These are phyloP conservation scores for Chelonus insularis DNA, from an alignment of 1,140 invertebrate genomes.

Conservation along the genomic window DNA sequence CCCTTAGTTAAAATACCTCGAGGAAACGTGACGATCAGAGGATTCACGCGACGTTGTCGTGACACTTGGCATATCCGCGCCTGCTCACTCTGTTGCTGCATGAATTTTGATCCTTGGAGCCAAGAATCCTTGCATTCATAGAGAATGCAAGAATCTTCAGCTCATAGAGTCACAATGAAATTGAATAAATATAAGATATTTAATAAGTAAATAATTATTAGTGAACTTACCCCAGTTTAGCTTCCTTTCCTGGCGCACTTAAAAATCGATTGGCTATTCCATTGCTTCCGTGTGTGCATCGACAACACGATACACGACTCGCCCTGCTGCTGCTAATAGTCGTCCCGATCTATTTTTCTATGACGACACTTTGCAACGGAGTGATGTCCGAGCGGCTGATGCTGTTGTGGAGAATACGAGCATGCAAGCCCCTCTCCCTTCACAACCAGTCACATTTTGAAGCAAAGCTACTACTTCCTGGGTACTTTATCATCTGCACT, in stretches of 20 bases:
- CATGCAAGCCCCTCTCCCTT: background rate
- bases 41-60: conserved; percentile 11
- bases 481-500: background rate
- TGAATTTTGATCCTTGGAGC: background rate
- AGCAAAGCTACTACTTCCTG: background rate
- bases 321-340: background rate
- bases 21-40: conserved; percentile 14
- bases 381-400: background rate
- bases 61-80: conserved; percentile 13
- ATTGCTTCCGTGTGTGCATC: conserved; percentile 14
- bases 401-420: background rate
- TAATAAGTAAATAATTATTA: background rate
- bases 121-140: background rate
- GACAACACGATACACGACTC: conserved; percentile 16
- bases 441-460: background rate
- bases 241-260: conserved; percentile 13
- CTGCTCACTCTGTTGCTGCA: conserved; percentile 8
- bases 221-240: conserved; percentile 13
- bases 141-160: too few relatives aligned
- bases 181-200: background rate
- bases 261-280: conserved; percentile 26
- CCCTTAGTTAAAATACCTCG: background rate
- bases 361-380: background rate
- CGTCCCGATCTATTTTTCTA: background rate
- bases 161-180: background rate